Conservation (phyloP, 1,140 invertebrate genomes). For the Gonatopus flavifemur region DNA sequence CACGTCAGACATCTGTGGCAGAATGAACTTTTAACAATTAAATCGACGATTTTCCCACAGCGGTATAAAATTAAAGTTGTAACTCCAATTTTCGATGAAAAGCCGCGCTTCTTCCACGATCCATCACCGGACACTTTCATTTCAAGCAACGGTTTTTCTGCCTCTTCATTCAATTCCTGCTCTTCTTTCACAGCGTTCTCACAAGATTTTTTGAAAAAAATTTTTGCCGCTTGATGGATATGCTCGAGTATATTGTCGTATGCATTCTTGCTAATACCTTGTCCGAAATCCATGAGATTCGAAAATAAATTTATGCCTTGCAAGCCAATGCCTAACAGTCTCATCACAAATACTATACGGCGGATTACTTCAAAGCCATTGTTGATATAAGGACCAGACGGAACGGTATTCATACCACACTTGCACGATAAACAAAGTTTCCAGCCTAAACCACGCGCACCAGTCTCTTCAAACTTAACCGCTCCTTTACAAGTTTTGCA, state of each 20-base stretch:
- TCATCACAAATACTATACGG: too few relatives aligned
- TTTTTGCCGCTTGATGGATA: constrained; percentile 10
- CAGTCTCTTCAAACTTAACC: constrained; percentile 23
- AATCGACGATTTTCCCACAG: constrained; percentile 28
- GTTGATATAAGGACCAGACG: constrained; percentile 17
- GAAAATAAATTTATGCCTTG: constrained; percentile 27
- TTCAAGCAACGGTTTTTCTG: constrained; percentile 10
- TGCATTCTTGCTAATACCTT: too few relatives aligned
- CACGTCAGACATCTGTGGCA: constrained; percentile 23
- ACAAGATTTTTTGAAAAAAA: constrained; percentile 13
- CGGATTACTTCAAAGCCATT: constrained; percentile 26
- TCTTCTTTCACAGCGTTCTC: constrained; percentile 18
- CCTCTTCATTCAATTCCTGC: constrained; percentile 13
- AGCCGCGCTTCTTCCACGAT: too few relatives aligned
- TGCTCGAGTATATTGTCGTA: constrained; percentile 11
- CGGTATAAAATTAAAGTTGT: constrained; percentile 19
- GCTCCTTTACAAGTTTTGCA: constrained; percentile 18
- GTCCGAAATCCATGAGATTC: constrained; percentile 14
- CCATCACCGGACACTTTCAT: constrained; percentile 28
- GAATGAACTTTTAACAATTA: constrained; percentile 19
- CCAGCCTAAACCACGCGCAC: constrained; percentile 22
- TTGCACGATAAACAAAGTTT: constrained; percentile 20
- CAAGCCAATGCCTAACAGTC: constrained; percentile 7
- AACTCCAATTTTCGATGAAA: constrained; percentile 28
- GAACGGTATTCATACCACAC: constrained; percentile 12